Percentiles rank a stretch among this genome's conserved stretches.
phyloP scores from a whole-genome alignment of 2,113 vertebrate species.

The Podarcis muralis region DNA sequence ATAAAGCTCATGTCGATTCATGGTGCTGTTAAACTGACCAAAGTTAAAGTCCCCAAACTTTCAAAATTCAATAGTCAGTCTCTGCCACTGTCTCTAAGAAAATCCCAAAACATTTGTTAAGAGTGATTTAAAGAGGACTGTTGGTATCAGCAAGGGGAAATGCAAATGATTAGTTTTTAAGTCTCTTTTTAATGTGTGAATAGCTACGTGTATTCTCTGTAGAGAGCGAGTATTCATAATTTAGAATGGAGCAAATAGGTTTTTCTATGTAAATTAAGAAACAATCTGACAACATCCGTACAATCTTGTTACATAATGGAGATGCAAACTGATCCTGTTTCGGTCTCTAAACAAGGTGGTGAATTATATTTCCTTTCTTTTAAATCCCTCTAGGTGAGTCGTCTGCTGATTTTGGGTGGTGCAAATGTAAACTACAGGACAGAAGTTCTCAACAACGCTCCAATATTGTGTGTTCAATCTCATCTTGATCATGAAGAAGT shows the following conservation, averaged over 20 bases:
- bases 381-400: conserved; percentile 86
- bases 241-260: background rate
- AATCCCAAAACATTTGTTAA: background rate
- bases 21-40: background rate
- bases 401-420: conserved; percentile 92
- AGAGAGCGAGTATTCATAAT: background rate
- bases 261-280: background rate
- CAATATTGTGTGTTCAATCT: conserved; percentile 91
- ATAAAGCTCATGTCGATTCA: too few species aligned
- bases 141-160: too few species aligned
- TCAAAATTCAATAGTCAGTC: background rate
- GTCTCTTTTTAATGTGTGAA: background rate
- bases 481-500: conserved; percentile 96
- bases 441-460: conserved; percentile 93
- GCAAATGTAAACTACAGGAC: conserved; percentile 96
- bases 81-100: background rate
- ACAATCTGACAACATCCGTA: too few species aligned
- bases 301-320: background rate
- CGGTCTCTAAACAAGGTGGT: background rate
- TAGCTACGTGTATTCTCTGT: background rate
- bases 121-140: background rate
- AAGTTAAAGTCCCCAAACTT: background rate
- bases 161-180: too few species aligned
- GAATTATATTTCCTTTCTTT: background rate
- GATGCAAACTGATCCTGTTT: background rate